Conservation (phyloP, 53 echinoderm and acorn worm genomes). For the Temnopleurus reevesii region DNA sequence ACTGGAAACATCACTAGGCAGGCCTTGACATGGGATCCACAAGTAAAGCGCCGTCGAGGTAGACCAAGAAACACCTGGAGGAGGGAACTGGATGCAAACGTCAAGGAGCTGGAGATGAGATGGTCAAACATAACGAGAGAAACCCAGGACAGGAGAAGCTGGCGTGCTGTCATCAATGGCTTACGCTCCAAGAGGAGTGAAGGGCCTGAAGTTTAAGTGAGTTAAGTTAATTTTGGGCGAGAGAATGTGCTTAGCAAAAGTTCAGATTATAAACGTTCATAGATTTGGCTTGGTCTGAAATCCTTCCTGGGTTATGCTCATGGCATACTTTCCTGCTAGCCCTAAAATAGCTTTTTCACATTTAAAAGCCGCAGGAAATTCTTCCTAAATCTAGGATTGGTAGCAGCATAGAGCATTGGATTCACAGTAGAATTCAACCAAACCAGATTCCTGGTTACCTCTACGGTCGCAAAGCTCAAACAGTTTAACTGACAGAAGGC, state of each 20-base stretch:
- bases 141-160: not conserved
- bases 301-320: no score
- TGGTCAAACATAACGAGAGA: not conserved
- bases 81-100: not conserved
- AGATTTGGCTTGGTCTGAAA: no score
- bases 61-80: not conserved
- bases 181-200: no score
- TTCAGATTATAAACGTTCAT: no score
- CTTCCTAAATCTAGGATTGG: not conserved
- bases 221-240: no score
- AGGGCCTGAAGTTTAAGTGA: no score
- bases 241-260: no score
- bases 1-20: not conserved
- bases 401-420: not conserved
- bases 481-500: not conserved
- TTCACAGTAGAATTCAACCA: not conserved
- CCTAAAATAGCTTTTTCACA: not conserved
- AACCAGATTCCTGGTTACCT: not conserved
- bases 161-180: conserved; percentile 11
- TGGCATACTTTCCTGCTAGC: no score
- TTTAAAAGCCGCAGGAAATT: not conserved
- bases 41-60: not conserved
- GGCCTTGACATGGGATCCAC: not conserved
- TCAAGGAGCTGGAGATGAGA: not conserved
- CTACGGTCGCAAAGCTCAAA: not conserved